Conservation (phyloP, 2,888 invertebrate species). For the Macrosoma leucophasiata region DNA sequence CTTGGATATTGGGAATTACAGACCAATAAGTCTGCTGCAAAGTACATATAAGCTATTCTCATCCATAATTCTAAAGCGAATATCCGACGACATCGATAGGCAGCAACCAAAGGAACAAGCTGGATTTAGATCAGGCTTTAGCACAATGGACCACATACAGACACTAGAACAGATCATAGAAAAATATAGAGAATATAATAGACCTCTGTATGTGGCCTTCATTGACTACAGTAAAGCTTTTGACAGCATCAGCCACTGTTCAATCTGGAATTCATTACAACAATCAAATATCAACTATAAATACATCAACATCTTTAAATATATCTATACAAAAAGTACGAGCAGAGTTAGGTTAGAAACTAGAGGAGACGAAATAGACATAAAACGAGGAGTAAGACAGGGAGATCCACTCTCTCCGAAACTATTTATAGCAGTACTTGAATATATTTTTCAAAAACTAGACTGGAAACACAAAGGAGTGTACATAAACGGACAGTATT, state of each 20-base stretch:
- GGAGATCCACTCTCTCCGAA: conserved; percentile 11
- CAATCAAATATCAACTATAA: conserved; percentile 6
- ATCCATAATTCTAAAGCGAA: conserved; percentile 7
- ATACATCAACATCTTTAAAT: conserved; percentile 12
- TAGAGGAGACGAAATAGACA: conserved; percentile 6
- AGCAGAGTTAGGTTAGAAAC: conserved; percentile 13
- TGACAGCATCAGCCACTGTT: conserved; percentile 10
- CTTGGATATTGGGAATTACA: conserved; percentile 5
- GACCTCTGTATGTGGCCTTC: conserved; percentile 16
- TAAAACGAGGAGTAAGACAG: conserved; percentile 10
- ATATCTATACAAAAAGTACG: conserved; percentile 9
- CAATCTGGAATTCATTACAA: conserved; percentile 16
- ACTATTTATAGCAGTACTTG: conserved; percentile 3
- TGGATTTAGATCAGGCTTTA: conserved; percentile 9
- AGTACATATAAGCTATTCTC: conserved; percentile 13
- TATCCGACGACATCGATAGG: conserved; percentile 5
- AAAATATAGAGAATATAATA: conserved; percentile 15
- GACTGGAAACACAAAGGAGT: background rate
- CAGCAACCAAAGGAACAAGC: conserved; percentile 14
- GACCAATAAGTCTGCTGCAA: conserved; percentile 6
- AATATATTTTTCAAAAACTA: conserved; percentile 1
- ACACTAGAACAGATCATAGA: conserved; percentile 15
- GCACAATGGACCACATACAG: conserved; percentile 18
- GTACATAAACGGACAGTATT: background rate
- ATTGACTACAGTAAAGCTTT: conserved; percentile 19